Base-by-base conservation (phyloP, 2,113 vertebrate genomes). In the Beaufortia kweichowensis region DNA sequence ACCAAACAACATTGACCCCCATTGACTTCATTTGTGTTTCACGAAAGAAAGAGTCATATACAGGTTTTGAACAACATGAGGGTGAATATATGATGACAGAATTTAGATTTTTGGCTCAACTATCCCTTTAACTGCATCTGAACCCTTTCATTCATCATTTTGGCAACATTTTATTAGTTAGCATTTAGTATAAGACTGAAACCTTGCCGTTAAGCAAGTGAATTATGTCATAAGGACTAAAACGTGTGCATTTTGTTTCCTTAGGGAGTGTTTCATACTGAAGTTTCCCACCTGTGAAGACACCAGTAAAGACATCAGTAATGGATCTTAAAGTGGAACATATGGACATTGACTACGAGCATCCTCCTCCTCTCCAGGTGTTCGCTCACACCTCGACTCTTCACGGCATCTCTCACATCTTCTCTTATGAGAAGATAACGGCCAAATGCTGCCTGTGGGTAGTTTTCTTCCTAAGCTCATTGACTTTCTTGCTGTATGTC, bases 381-480 rank as follows among this genome's bases (percentile, higher is more conserved):
- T 99, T 99, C 12, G 95, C 96, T 75, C 95, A 94, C 90, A 94
- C 91, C 85, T 98, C 96, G 77, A 98, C 96, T 3, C 92, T 99
- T 76, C 97, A 99, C 50, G 97, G 97, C 79, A 93, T 99, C 89
- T 92, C 96, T 8, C 97, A 99, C 91, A 98, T 99, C 91, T 98
- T 99, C 92, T 96, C 95, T 0, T 96, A 96, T 23, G 96, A 96
- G 88, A 94, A 95, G 56, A 89, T 95, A 56, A 95, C 94, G 61
- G 82, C 94, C 82, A 95, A 94, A 84, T 95, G 97, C 86, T 91
- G 94, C 79, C 88, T 98, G 75, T 99, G 97, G 97, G 85, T 94
- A 0, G 85, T 96, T 7, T 94, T 94, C 62, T 99, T 98, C 91
- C 88, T 98, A 85, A 94, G 95, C 80, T 98, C 96, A 0, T 83